phyloP scores from a whole-genome alignment of 2,888 invertebrate genomes.

The Lycaena phlaeas region DNA sequence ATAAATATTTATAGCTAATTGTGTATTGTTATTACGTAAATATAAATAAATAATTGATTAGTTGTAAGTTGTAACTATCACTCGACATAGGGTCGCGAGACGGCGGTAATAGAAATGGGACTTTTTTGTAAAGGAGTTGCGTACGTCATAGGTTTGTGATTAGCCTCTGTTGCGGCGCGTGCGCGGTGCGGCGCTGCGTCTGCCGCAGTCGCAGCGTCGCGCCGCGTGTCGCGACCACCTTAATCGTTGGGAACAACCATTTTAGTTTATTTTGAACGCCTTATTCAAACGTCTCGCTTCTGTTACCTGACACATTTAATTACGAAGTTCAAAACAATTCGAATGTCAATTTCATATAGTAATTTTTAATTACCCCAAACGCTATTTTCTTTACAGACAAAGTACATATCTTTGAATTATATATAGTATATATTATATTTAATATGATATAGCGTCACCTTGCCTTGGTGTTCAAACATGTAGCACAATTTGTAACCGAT shows the following conservation, averaged over 20 bases:
- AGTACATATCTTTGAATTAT: conserved; percentile 69
- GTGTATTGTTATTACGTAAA: conserved; percentile 73
- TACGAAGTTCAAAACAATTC: conserved; percentile 51
- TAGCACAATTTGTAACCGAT: conserved; percentile 72
- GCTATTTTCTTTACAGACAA: conserved; percentile 63
- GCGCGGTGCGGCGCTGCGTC: neutral
- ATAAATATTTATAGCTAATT: conserved; percentile 74
- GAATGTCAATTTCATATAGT: conserved; percentile 53
- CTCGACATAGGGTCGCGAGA: conserved; percentile 40
- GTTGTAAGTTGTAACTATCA: conserved; percentile 69
- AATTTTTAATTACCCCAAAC: conserved; percentile 18
- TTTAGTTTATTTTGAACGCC: conserved; percentile 25
- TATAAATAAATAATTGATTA: conserved; percentile 72
- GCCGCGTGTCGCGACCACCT: conserved; percentile 18
- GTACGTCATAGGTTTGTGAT: conserved; percentile 38
- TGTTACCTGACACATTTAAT: conserved; percentile 45
- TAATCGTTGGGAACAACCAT: conserved; percentile 21
- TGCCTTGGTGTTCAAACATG: conserved; percentile 68
- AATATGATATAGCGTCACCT: conserved; percentile 57
- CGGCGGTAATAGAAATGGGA: conserved; percentile 39
- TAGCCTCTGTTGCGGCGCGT: conserved; percentile 10
- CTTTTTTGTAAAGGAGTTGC: conserved; percentile 49
- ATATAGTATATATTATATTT: conserved; percentile 46
- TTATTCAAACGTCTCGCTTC: conserved; percentile 38
- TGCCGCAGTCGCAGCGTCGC: neutral